Percentiles rank a stretch among this genome's conserved stretches.
These are phyloP conservation scores for Catamblyrhynchus diadema DNA, from an alignment of 2,797 vertebrate species.

Conservation along the genomic window DNA sequence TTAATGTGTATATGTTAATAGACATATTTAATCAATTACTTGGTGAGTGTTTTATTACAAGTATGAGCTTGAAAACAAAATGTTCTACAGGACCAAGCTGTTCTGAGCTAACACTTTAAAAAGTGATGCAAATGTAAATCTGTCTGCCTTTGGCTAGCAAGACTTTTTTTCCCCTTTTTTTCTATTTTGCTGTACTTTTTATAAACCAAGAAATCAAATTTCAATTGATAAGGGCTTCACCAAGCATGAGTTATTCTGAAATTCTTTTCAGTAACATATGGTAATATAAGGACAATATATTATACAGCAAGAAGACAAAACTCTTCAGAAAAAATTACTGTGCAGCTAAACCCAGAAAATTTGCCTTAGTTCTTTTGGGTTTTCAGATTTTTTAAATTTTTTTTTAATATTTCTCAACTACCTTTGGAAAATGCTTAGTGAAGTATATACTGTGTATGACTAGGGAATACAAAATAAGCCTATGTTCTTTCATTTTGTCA, in stretches of 20 bases:
- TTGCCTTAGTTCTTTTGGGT: not conserved
- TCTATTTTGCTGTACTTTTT: not conserved
- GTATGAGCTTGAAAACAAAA: slow-evolving; percentile 48
- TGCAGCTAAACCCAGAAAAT: not conserved
- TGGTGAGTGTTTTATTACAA: slow-evolving; percentile 29
- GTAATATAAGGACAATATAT: not conserved
- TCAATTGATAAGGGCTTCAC: slow-evolving; percentile 21
- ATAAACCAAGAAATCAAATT: slow-evolving; percentile 42
- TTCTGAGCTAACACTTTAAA: slow-evolving; percentile 29
- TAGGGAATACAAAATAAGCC: not conserved
- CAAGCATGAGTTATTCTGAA: not conserved
- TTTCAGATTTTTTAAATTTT: not conserved
- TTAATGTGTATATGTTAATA: slow-evolving; percentile 43
- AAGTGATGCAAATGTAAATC: slow-evolving; percentile 34
- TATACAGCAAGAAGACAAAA: not conserved
- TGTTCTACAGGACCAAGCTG: slow-evolving; percentile 29
- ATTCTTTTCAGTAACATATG: slow-evolving; percentile 8
- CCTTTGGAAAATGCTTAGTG: not conserved
- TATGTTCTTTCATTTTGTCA: not conserved
- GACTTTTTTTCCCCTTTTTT: not conserved
- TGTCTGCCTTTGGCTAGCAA: not conserved
- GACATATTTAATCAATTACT: slow-evolving; percentile 62
- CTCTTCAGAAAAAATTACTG: slow-evolving; percentile 11
- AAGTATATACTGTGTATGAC: not conserved
- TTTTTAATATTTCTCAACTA: not conserved